A percentile compares a stretch with the other conserved stretches of the same genome.
These are phyloP conservation scores for Arvicanthis niloticus DNA, from an alignment of 2,113 vertebrate genomes.

Conservation along the genomic window DNA sequence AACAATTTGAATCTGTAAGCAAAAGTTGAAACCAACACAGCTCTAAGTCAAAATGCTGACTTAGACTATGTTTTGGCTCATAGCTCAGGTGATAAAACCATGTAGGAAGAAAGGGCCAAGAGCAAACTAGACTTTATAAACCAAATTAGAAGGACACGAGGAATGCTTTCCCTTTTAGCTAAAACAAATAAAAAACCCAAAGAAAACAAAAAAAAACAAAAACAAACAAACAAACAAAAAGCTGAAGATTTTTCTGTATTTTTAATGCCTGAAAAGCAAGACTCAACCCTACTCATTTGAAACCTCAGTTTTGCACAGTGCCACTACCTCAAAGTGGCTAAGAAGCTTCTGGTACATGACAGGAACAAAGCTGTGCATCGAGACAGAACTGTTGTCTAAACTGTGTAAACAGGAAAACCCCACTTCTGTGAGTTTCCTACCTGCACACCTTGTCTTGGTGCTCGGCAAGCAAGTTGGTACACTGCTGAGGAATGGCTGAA, in stretches of 20 bases:
- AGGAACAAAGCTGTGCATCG: constrained; percentile 47
- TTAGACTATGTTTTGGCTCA: not conserved
- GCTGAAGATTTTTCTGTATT: not conserved
- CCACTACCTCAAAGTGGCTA: not conserved
- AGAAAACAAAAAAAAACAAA: too few species aligned
- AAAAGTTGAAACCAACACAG: constrained; percentile 41
- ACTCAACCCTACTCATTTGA: not conserved
- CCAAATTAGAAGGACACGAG: not conserved
- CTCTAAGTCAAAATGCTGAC: constrained; percentile 57
- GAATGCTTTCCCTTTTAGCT: constrained; percentile 1
- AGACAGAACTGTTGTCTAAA: constrained; percentile 56
- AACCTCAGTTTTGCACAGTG: not conserved
- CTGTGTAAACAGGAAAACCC: constrained; percentile 85
- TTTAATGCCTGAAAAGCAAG: constrained; percentile 48
- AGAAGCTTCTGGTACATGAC: constrained; percentile 21
- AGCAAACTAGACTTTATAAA: not conserved
- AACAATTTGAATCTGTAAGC: constrained; percentile 70
- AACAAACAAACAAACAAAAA: not conserved
- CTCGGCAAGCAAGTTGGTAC: constrained; percentile 48
- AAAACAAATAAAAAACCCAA: too few species aligned
- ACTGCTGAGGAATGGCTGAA: constrained; percentile 73
- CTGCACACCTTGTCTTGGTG: constrained; percentile 54
- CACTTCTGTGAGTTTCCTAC: constrained; percentile 79
- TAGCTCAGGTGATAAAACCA: not conserved
- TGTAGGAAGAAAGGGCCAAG: not conserved